Conservation (phyloP, 1,140 invertebrate genomes). For the Drosophila kepulauana region DNA sequence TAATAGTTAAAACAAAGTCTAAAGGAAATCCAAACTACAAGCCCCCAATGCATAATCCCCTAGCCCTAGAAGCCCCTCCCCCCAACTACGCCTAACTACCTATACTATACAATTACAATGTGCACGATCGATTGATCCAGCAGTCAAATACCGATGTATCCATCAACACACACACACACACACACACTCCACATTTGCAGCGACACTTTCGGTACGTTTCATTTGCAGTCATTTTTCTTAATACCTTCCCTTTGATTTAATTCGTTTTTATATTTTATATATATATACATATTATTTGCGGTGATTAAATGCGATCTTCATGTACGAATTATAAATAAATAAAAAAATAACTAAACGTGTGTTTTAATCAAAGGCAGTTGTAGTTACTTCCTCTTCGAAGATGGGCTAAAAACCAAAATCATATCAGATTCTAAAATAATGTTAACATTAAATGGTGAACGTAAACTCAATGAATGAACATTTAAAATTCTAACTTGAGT, state of each 20-base stretch:
- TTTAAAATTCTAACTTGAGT: slow-evolving; percentile 62
- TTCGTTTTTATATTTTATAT: slow-evolving; percentile 11
- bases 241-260: slow-evolving; percentile 2
- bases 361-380: neutral
- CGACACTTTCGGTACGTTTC: neutral
- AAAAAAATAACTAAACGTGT: neutral
- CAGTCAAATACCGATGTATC: neutral
- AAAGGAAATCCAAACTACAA: neutral
- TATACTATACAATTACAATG: neutral
- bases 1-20: neutral
- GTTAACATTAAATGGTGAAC: slow-evolving; percentile 74
- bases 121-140: neutral
- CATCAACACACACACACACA: neutral
- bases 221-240: slow-evolving; percentile 8
- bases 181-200: neutral
- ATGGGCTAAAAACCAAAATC: slow-evolving; percentile 57
- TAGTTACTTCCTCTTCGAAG: no score
- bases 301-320: slow-evolving; percentile 42
- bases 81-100: neutral
- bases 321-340: slow-evolving; percentile 22
- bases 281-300: neutral
- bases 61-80: neutral
- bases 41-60: neutral
- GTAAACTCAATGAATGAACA: slow-evolving; percentile 77
- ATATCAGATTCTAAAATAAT: slow-evolving; percentile 83